Evolutionary conservation across 2,113 vertebrate species (phyloP), one percentile per base, ranked within the genome.

Genomic region (Halichoerus grypus): DNA sequence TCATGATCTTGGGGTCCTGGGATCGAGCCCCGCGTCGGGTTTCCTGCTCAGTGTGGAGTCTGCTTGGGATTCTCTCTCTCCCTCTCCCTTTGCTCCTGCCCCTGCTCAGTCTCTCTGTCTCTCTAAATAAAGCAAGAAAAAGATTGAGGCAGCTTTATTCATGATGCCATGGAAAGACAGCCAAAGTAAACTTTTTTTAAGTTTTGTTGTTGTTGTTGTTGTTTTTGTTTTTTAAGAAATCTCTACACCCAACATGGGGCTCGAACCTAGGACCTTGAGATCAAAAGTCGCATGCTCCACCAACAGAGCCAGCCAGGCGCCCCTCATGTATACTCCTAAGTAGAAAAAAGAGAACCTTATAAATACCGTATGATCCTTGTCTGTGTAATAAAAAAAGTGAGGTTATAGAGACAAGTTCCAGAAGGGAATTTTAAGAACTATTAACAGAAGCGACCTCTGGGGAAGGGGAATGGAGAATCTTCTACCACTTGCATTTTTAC

Each of bases 361-460:
- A 55, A 86, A 93, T 39, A 59, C 4, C 14, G 5, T 26, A 42
- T 3, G 4, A 59, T 51, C 46, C 28, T 18, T 33, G 26, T 90
- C 57, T 67, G 53, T 94, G 76, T 18, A 26, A 88, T 80, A 74
- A 77, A 39, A 39, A 72, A 63, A 55, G 22, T 31, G n/a, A 91
- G 55, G 49, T 19, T 49, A n/a, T 1, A 55, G 69, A 95, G 39
- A 84, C 22, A 5, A 69, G 71, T 91, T 81, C 61, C 87, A 89
- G 81, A 81, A 85, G 49, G 57, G 55, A 88, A 87, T 80, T 93
- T 94, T 59, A 95, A 87, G 79, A 84, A 51, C 46, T 39, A 18
- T 80, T 46, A 76, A 82, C 21, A 90, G 80, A 88, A 33, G 28
- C 59, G 83, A 33, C 59, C 55, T 79, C 83, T 87, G 63, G 80